phyloP scores from a whole-genome alignment of 37 sponge, comb jelly and placozoan species.

The Ephydatia muelleri region DNA sequence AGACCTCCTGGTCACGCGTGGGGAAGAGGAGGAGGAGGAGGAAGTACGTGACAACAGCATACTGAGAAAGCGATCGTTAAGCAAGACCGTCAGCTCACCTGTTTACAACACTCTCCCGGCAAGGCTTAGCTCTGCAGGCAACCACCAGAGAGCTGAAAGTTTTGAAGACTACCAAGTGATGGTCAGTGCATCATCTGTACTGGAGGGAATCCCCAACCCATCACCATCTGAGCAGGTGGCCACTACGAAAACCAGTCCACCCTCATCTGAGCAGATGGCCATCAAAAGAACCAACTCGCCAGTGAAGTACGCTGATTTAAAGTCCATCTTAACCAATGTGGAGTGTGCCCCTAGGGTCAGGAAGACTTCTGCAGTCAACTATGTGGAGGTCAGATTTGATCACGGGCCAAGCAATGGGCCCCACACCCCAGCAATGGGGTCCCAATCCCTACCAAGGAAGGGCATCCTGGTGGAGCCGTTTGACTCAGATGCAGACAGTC shows the following conservation, averaged over 20 bases:
- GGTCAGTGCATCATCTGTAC: conserved; percentile 58
- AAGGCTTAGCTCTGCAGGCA: neutral
- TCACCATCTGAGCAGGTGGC: neutral
- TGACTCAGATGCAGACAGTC: neutral
- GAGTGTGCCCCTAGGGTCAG: neutral
- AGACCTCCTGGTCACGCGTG: conserved; percentile 18
- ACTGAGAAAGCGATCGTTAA: neutral
- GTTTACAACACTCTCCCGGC: conserved; percentile 4
- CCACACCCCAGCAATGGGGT: neutral
- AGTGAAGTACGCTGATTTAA: conserved; percentile 4
- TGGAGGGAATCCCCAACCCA: neutral
- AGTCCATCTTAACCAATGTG: neutral
- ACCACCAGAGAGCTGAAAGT: conserved; percentile 18
- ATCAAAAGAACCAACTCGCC: neutral
- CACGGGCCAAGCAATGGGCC: neutral
- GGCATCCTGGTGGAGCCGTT: neutral
- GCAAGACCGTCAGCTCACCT: neutral
- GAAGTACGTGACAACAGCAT: neutral
- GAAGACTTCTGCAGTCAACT: conserved; percentile 34
- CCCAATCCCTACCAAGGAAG: neutral
- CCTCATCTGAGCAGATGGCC: neutral
- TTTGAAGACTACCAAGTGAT: conserved; percentile 65
- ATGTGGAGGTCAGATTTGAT: conserved; percentile 47
- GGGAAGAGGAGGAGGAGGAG: neutral
- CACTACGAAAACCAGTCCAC: neutral